phyloP scores from a whole-genome alignment of 1,140 invertebrate genomes.

The Mercenaria mercenaria region DNA sequence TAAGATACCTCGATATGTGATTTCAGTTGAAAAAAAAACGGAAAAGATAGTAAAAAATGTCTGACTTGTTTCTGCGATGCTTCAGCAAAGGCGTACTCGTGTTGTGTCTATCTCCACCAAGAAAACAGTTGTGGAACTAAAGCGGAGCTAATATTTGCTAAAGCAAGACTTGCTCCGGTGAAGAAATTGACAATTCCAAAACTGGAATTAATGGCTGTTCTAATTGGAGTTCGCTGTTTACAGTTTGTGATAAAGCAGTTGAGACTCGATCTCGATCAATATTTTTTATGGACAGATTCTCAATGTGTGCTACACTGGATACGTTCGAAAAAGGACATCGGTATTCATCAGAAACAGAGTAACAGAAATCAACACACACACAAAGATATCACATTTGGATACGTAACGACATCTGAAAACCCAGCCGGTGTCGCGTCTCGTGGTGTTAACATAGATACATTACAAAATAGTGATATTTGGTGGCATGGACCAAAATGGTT shows the following conservation, averaged over 20 bases:
- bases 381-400: not conserved
- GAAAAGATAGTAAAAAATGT: not conserved
- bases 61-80: not conserved
- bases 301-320: slow-evolving; percentile 17
- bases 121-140: not conserved
- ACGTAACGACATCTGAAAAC: not conserved
- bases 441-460: not conserved
- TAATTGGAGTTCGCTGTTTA: not conserved
- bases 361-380: not conserved
- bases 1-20: not conserved
- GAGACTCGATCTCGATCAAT: not conserved
- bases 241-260: not conserved
- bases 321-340: not conserved
- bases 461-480: not conserved
- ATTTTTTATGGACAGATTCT: not conserved
- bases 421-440: not conserved
- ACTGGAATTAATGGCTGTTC: not conserved
- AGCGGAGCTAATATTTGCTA: not conserved
- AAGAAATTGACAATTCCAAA: not conserved
- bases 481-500: slow-evolving; percentile 27
- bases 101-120: not conserved
- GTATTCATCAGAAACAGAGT: slow-evolving; percentile 1
- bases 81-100: not conserved
- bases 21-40: too few relatives aligned
- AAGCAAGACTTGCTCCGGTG: not conserved